Evolutionary conservation across 2,113 vertebrate species (phyloP).

Genomic region (Microcebus ravelobensis): DNA sequence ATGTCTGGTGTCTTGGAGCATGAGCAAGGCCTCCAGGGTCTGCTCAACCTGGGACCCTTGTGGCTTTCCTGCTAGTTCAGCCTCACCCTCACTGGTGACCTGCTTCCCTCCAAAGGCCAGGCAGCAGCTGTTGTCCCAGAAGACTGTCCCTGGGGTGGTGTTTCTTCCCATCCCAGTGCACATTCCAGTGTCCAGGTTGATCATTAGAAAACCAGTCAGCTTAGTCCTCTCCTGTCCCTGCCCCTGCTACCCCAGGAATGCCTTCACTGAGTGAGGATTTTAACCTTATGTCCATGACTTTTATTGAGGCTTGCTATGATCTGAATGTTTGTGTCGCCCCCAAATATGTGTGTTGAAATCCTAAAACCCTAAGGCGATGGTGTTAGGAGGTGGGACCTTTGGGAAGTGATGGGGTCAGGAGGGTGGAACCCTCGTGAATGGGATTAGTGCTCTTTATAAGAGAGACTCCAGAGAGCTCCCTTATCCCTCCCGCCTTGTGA

Average conservation of each 20-base stretch:
- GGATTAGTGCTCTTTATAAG: not conserved
- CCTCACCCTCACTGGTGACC: not conserved
- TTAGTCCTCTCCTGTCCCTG: not conserved
- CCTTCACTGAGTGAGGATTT: not conserved
- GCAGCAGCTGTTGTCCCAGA: not conserved
- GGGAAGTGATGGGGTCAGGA: not conserved
- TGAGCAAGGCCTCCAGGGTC: not conserved
- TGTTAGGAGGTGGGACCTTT: not conserved
- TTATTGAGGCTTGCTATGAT: not conserved
- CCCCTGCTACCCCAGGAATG: too few relatives aligned
- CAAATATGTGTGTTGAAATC: not conserved
- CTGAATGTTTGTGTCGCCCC: not conserved
- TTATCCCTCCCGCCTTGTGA: not conserved
- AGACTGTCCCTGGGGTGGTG: not conserved
- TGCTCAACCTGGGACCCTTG: not conserved
- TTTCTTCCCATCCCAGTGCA: not conserved
- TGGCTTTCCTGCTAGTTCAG: not conserved
- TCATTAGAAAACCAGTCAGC: not conserved
- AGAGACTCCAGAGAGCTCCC: not conserved
- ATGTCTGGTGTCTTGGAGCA: accelerated
- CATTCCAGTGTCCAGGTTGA: not conserved
- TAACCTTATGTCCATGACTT: not conserved
- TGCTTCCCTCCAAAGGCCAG: not conserved
- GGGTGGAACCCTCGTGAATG: not conserved
- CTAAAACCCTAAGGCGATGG: too few relatives aligned